Evolutionary conservation across 2,797 vertebrate genomes (phyloP), one percentile per base, ranked within the genome.

Genomic region (Poeciliopsis gracilis): DNA sequence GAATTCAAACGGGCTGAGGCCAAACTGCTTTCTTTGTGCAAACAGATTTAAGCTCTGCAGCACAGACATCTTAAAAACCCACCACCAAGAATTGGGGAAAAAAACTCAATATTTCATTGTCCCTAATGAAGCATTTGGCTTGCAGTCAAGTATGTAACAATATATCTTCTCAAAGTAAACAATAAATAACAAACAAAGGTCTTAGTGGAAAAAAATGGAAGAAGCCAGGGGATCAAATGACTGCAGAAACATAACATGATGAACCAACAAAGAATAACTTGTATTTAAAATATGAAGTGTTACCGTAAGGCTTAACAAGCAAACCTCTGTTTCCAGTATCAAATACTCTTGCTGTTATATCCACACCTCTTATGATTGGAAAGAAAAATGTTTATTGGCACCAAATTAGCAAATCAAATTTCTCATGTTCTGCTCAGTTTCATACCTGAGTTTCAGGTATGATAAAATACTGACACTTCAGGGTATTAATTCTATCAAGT

Each of bases 51-150:
- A 83, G 86, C 80, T 80, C 87, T 74, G 81, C 72, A 84, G 82
- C 75, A 76, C 59, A 15, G 41, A 80, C 70, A 80, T 86, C 82
- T 81, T 82, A 88, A 86, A 89, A 87, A 55, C 76, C 70, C 77
- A 87, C 77, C 72, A 84, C 75, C 75, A 80, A 71, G 79, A 80
- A 78, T 72, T 84, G 83, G 82, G 82, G 81, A 88, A 86, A 84
- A 81, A 77, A 53, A 1, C 82, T 86, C 86, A 89, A 88, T 86
- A 90, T 91, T 88, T 89, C 83, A 90, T 82, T 85, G 86, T 86
- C 70, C 78, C 83, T 92, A 92, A 93, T 93, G 92, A 87, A 87
- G 88, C 81, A 85, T 86, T 90, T 92, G 89, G 91, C 91, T 88
- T 73, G 70, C 83, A 87, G 82, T 90, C 88, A 91, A 78, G 57